Evolutionary conservation across 2,113 vertebrate genomes (phyloP).

Genomic region (Sebastes schlegelii): DNA sequence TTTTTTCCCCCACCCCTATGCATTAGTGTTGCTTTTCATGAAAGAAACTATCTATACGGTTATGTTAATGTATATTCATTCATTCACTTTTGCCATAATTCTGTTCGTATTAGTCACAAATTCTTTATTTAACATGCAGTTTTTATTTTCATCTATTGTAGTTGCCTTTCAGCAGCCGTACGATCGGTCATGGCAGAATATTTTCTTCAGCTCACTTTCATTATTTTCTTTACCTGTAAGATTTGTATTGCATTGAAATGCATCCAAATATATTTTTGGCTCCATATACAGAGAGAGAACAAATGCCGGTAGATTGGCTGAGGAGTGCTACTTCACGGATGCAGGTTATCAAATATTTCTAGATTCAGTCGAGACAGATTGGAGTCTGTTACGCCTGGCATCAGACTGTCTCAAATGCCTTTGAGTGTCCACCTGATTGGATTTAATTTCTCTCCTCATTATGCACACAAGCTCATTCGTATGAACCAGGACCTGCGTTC

Average conservation of each 20-base stretch:
- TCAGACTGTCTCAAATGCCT: conserved; percentile 15
- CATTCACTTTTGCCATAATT: neutral
- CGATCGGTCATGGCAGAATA: neutral
- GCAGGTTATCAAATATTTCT: neutral
- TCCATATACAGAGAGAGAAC: neutral
- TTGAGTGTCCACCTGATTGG: conserved; percentile 1
- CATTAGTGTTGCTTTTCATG: neutral
- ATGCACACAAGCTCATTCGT: conserved; percentile 1
- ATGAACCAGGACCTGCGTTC: neutral
- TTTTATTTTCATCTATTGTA: neutral
- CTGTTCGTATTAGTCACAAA: neutral
- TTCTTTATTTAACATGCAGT: neutral
- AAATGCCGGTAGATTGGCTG: neutral
- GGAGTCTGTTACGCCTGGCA: conserved; percentile 8
- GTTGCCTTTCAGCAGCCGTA: neutral
- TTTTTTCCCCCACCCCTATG: too few relatives aligned
- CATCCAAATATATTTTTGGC: neutral
- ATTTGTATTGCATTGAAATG: neutral
- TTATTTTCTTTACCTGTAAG: neutral
- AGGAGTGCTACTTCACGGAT: neutral
- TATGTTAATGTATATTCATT: neutral
- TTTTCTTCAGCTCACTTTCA: neutral
- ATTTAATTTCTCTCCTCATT: conserved; percentile 15
- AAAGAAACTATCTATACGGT: neutral
- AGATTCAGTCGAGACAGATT: conserved; percentile 4